These are phyloP conservation scores for Diplodus puntazzo DNA, from an alignment of 2,797 vertebrate species.

Conservation along the genomic window DNA sequence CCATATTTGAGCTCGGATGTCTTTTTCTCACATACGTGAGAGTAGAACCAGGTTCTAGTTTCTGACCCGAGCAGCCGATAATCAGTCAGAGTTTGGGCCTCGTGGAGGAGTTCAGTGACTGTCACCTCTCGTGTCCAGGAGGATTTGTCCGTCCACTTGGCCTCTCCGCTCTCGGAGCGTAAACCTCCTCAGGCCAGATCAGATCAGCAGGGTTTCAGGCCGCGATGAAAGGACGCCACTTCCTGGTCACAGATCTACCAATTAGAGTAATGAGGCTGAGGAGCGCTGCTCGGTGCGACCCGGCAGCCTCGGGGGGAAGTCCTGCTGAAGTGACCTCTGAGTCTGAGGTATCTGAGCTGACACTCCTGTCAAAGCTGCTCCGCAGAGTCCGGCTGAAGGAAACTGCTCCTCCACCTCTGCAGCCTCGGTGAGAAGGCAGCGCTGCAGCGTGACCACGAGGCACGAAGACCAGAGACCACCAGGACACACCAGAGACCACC, in stretches of 20 bases:
- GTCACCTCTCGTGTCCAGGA: conserved; percentile 49
- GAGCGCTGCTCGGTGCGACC: conserved; percentile 44
- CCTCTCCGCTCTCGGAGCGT: conserved; percentile 4
- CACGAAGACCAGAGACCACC: not conserved
- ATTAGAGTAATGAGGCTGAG: conserved; percentile 66
- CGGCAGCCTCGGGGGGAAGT: conserved; percentile 58
- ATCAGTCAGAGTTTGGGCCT: not conserved
- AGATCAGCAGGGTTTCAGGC: conserved; percentile 42
- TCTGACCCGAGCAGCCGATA: not conserved
- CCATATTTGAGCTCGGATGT: not conserved
- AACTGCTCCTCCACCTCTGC: conserved; percentile 46
- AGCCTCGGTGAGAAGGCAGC: not conserved
- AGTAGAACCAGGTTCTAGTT: not conserved
- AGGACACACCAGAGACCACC: too few species aligned
- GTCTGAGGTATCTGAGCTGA: conserved; percentile 77
- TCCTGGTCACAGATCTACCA: conserved; percentile 63
- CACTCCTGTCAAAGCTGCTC: conserved; percentile 74
- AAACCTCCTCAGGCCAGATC: conserved; percentile 51
- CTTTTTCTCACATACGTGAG: not conserved
- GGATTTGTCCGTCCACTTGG: conserved; percentile 17
- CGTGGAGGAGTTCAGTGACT: conserved; percentile 1
- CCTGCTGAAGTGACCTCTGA: conserved; percentile 57
- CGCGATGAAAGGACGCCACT: conserved; percentile 40
- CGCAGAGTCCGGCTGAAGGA: conserved; percentile 40
- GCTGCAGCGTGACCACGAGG: not conserved